Evolutionary conservation across 2,113 vertebrate genomes (phyloP).

Genomic region (Lynx canadensis): DNA sequence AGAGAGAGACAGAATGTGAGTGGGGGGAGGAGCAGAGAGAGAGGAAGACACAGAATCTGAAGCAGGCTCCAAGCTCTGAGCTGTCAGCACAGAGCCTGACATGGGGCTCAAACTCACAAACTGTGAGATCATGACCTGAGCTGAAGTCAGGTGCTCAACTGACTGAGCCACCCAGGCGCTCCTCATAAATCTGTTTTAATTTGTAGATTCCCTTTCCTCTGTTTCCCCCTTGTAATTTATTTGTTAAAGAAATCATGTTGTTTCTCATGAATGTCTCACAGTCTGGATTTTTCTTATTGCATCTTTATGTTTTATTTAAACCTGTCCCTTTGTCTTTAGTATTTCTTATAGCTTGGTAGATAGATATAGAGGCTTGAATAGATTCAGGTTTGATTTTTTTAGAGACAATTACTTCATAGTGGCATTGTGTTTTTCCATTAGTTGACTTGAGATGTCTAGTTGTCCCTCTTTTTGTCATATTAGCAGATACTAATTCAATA

Average conservation of each 20-base stretch:
- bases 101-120: too few species aligned
- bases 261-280: not conserved
- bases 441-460: not conserved
- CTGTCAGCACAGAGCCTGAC: too few species aligned
- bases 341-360: not conserved
- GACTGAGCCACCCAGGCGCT: too few species aligned
- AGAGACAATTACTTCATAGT: not conserved
- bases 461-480: not conserved
- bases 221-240: not conserved
- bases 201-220: not conserved
- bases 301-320: not conserved
- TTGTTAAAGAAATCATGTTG: constrained; percentile 33
- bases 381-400: not conserved
- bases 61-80: too few species aligned
- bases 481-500: not conserved
- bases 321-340: not conserved
- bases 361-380: not conserved
- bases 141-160: too few species aligned
- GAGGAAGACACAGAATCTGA: too few species aligned
- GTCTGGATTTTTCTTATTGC: not conserved
- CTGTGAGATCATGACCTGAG: too few species aligned
- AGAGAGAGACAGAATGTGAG: too few species aligned
- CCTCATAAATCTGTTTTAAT: constrained; percentile 3
- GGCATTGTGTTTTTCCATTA: not conserved
- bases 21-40: too few species aligned